These are phyloP conservation scores for Batillaria attramentaria DNA, from an alignment of 1,140 invertebrate species.

Conservation along the genomic window DNA sequence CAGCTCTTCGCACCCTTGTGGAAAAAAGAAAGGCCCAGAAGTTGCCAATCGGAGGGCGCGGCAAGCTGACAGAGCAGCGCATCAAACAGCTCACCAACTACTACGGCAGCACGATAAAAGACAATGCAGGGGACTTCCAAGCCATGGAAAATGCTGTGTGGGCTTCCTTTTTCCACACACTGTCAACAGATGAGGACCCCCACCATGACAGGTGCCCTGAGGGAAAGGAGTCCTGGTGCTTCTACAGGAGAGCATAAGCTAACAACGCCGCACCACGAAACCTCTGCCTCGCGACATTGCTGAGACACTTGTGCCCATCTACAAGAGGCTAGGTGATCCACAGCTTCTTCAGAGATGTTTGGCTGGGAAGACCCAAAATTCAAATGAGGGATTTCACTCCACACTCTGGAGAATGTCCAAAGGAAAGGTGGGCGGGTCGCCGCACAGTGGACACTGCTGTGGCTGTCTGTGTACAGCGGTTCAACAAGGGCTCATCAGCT, in stretches of 20 bases:
- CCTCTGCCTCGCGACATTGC: not conserved
- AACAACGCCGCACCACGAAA: no score
- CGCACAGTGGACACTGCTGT: slow-evolving; percentile 6
- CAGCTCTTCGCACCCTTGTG: not conserved
- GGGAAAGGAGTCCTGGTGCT: not conserved
- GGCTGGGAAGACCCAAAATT: slow-evolving; percentile 12
- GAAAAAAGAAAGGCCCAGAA: no score
- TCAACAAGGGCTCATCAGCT: slow-evolving; percentile 7
- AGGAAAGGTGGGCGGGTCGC: not conserved
- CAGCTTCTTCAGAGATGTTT: not conserved
- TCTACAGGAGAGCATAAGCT: not conserved
- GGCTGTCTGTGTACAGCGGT: not conserved
- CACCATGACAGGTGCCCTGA: not conserved
- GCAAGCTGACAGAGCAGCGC: not conserved
- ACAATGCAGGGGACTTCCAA: not conserved
- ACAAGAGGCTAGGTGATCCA: slow-evolving; percentile 5
- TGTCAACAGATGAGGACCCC: not conserved
- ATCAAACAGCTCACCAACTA: not conserved
- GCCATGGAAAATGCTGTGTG: slow-evolving; percentile 9
- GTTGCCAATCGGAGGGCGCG: not conserved
- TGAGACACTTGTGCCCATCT: not conserved
- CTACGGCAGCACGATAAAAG: not conserved
- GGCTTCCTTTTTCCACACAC: not conserved
- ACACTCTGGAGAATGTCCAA: slow-evolving; percentile 9
- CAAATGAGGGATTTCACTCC: slow-evolving; percentile 6